These are phyloP conservation scores for Tetrapedia diversipes DNA, from an alignment of 2,888 invertebrate species.

Conservation along the genomic window DNA sequence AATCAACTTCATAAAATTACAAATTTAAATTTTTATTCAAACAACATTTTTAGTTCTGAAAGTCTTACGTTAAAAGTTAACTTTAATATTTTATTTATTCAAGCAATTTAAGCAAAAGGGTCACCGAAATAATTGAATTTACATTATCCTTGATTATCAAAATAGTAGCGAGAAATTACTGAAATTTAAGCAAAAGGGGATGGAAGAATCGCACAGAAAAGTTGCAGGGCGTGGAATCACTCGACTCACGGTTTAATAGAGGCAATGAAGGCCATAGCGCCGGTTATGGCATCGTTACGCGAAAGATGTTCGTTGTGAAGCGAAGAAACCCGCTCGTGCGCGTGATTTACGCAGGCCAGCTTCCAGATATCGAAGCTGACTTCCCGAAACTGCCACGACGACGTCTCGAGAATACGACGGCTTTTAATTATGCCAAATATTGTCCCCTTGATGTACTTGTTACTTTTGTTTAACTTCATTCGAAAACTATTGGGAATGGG, in stretches of 20 bases:
- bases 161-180: too few species aligned
- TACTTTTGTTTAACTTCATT: too few species aligned
- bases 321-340: constrained; percentile 36
- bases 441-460: not conserved
- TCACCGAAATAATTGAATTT: too few species aligned
- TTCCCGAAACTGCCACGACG: not conserved
- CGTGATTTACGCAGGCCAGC: constrained; percentile 58
- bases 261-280: constrained; percentile 44
- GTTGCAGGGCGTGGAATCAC: constrained; percentile 27
- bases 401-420: constrained; percentile 5
- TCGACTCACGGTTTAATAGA: constrained; percentile 43
- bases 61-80: too few species aligned
- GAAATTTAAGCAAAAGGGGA: too few species aligned
- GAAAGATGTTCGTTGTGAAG: constrained; percentile 45
- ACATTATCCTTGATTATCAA: too few species aligned
- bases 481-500: too few species aligned
- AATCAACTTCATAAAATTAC: too few species aligned
- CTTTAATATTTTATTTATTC: too few species aligned
- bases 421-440: constrained; percentile 12
- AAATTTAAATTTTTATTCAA: too few species aligned
- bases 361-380: constrained; percentile 42
- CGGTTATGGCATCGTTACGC: constrained; percentile 48
- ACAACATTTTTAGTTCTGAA: too few species aligned
- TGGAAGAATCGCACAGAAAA: constrained; percentile 19
- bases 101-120: too few species aligned